These are phyloP conservation scores for Bucco capensis DNA, from an alignment of 2,113 vertebrate species.

Conservation along the genomic window DNA sequence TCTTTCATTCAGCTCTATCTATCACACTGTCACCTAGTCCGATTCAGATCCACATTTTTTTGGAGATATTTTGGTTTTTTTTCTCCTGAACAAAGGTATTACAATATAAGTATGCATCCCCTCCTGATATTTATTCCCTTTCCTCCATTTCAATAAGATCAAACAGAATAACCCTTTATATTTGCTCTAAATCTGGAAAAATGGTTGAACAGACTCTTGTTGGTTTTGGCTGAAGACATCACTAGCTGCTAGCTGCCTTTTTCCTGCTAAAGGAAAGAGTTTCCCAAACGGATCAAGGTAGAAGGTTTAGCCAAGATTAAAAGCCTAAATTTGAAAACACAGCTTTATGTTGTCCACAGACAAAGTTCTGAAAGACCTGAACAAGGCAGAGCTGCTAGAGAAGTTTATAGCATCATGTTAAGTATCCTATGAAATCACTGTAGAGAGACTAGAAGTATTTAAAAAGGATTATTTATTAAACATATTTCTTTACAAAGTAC, in stretches of 20 bases:
- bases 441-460: conserved; percentile 65
- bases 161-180: conserved; percentile 13
- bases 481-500: conserved; percentile 80
- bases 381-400: neutral
- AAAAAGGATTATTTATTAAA: conserved; percentile 83
- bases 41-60: neutral
- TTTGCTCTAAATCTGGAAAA: conserved; percentile 41
- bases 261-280: conserved; percentile 68
- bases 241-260: conserved; percentile 45
- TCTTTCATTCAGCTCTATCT: neutral
- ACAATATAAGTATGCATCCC: neutral
- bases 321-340: conserved; percentile 27
- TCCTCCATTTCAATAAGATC: neutral
- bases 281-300: conserved; percentile 67
- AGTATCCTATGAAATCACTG: conserved; percentile 46
- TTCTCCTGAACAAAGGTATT: neutral
- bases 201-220: neutral
- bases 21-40: neutral
- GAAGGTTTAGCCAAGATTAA: conserved; percentile 64
- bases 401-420: neutral
- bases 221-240: conserved; percentile 57
- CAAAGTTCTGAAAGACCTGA: neutral
- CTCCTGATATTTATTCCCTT: neutral
- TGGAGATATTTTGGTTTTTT: neutral
- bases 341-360: neutral